Conservation (phyloP, 1,140 invertebrate species). For the Bombus difficillimus region DNA sequence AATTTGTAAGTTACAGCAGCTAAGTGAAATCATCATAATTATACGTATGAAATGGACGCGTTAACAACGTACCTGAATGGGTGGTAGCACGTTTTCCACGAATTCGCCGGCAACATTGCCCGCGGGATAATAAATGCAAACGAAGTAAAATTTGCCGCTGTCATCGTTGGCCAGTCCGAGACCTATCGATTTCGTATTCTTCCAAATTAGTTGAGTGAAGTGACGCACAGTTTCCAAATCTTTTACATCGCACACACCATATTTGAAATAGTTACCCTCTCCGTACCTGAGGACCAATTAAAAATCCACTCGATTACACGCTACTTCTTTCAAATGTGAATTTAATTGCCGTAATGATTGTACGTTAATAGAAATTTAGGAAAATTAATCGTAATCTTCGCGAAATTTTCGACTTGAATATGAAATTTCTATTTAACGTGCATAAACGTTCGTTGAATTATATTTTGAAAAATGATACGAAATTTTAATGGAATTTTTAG, state of each 20-base stretch:
- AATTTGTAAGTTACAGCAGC: not conserved
- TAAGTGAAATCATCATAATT: not conserved
- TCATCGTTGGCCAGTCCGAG: slow-evolving; percentile 83
- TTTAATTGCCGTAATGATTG: no score
- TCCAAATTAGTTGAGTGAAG: slow-evolving; percentile 88
- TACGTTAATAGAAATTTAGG: no score
- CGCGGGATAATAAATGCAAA: slow-evolving; percentile 87
- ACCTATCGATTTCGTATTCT: slow-evolving; percentile 84
- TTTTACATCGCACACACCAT: slow-evolving; percentile 34
- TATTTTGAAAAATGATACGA: no score
- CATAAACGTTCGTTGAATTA: no score
- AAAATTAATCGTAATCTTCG: no score
- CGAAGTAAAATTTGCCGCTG: slow-evolving; percentile 84
- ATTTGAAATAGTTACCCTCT: slow-evolving; percentile 69
- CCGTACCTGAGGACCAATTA: slow-evolving; percentile 59
- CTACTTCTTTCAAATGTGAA: no score
- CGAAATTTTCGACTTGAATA: no score
- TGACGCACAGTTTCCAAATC: slow-evolving; percentile 77
- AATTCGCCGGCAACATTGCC: slow-evolving; percentile 87
- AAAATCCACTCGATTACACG: no score
- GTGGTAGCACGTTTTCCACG: slow-evolving; percentile 83
- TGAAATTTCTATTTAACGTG: no score
- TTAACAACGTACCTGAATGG: slow-evolving; percentile 23
- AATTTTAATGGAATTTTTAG: no score
- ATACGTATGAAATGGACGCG: no score